Conservation (phyloP, 2,113 vertebrate species). For the Chrysemys picta region DNA sequence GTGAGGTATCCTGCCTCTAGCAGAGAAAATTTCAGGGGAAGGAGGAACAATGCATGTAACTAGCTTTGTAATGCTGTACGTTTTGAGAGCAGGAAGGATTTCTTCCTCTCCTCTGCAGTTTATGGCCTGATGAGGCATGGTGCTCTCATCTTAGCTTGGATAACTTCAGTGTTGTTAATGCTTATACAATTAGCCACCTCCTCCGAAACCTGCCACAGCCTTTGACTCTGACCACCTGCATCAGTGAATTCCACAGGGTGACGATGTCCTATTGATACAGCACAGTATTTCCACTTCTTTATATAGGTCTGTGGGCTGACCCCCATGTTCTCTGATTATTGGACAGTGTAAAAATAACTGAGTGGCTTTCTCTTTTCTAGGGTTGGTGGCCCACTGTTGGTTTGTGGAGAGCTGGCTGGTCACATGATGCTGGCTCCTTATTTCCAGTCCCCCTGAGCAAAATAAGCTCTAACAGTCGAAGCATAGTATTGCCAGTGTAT, state of each 20-base stretch:
- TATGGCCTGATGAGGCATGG: background rate
- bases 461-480: background rate
- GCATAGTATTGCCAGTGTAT: background rate
- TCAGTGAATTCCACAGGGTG: background rate
- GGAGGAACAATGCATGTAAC: background rate
- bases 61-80: background rate
- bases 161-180: background rate
- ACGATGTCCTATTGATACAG: background rate
- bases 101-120: background rate
- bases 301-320: background rate
- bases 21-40: background rate
- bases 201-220: background rate
- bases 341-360: background rate
- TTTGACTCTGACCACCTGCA: slow-evolving; percentile 17
- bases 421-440: background rate
- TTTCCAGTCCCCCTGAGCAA: background rate
- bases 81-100: background rate
- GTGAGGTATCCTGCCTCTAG: background rate
- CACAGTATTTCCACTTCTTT: background rate
- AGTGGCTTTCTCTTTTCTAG: background rate
- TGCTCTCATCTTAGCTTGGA: background rate
- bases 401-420: background rate
- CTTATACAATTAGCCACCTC: background rate
- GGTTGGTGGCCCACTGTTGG: background rate
- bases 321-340: background rate